A percentile compares a stretch with the other conserved stretches of the same genome.
These are phyloP conservation scores for Erebia aethiops DNA, from an alignment of 2,888 invertebrate genomes.

Conservation along the genomic window DNA sequence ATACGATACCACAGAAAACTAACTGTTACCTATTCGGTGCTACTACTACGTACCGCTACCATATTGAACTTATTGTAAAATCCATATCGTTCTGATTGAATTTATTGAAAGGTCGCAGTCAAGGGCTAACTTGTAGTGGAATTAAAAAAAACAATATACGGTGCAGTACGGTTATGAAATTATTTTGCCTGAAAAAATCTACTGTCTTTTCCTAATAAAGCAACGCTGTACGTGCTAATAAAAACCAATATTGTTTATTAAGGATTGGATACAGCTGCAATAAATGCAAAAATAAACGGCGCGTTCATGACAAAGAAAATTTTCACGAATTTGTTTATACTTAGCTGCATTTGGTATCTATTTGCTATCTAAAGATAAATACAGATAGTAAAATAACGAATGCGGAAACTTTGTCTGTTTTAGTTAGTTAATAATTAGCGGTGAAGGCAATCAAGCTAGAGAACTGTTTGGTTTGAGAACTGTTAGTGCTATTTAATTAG, in stretches of 20 bases:
- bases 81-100: no score
- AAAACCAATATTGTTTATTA: not conserved
- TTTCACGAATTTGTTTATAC: constrained; percentile 7
- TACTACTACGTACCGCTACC: no score
- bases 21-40: no score
- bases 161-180: no score
- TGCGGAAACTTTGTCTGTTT: constrained; percentile 18
- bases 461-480: constrained; percentile 15
- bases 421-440: constrained; percentile 29
- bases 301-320: not conserved
- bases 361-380: constrained; percentile 20
- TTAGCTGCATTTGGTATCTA: not conserved
- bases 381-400: constrained; percentile 21
- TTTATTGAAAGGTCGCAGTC: no score
- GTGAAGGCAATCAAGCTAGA: constrained; percentile 17
- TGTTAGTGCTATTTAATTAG: constrained; percentile 15
- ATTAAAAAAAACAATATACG: no score
- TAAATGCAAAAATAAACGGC: constrained; percentile 2
- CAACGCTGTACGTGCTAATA: not conserved
- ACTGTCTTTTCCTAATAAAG: no score
- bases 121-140: no score
- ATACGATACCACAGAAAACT: no score
- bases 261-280: not conserved
- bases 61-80: no score
- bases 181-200: no score